Evolutionary conservation across 2,888 invertebrate genomes (phyloP).

Genomic region (Euplexia lucipara): DNA sequence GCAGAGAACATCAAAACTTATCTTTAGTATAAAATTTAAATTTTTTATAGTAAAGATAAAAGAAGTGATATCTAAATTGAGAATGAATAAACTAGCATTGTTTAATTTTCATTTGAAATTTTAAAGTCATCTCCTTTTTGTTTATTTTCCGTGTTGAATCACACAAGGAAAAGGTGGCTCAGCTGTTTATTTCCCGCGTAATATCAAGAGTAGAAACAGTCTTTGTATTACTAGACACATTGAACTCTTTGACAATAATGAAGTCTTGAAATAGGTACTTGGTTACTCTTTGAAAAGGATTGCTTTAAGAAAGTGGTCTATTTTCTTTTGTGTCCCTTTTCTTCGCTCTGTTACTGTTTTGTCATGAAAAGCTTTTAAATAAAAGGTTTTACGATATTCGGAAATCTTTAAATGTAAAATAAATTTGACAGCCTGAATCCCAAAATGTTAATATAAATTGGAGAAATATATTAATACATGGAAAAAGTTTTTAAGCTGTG

Average conservation of each 20-base stretch:
- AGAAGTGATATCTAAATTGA: background rate
- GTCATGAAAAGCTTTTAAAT: background rate
- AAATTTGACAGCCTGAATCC: background rate
- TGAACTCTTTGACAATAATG: slow-evolving; percentile 25
- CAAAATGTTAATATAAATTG: background rate
- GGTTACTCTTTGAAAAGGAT: slow-evolving; percentile 16
- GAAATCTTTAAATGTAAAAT: background rate
- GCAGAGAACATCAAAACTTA: background rate
- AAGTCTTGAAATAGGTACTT: slow-evolving; percentile 5
- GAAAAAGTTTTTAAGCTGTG: no score
- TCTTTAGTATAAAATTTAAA: no score
- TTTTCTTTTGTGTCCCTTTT: background rate
- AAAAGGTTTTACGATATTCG: background rate
- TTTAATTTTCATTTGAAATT: slow-evolving; percentile 8
- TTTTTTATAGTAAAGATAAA: background rate
- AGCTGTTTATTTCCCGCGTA: slow-evolving; percentile 8
- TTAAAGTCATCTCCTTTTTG: background rate
- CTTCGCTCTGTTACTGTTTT: background rate
- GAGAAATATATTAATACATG: no score
- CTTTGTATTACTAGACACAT: slow-evolving; percentile 27
- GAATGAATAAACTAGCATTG: background rate
- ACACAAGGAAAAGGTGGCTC: slow-evolving; percentile 22
- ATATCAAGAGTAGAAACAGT: slow-evolving; percentile 16
- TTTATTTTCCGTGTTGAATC: slow-evolving; percentile 8
- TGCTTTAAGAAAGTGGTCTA: slow-evolving; percentile 1